phyloP scores from a whole-genome alignment of 1,140 invertebrate species.

The Drosophila parvula region DNA sequence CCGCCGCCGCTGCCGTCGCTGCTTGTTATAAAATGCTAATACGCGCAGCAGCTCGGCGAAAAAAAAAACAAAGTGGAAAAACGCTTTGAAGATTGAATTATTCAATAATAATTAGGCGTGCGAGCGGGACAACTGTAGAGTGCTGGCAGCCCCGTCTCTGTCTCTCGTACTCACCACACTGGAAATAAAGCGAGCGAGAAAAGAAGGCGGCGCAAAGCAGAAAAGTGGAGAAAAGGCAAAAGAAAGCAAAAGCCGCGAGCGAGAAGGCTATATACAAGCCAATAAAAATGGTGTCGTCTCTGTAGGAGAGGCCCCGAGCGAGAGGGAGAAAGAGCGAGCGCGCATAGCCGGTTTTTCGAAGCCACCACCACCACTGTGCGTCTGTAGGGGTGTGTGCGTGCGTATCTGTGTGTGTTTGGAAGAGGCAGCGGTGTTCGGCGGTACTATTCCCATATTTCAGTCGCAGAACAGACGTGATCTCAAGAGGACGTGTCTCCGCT shows the following conservation, averaged over 20 bases:
- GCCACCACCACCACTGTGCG: constrained; percentile 55
- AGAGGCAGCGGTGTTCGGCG: constrained; percentile 34
- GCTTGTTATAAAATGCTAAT: constrained; percentile 83
- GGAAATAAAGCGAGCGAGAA: constrained; percentile 59
- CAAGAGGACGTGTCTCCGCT: constrained; percentile 78
- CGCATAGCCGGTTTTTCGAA: constrained; percentile 53
- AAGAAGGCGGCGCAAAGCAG: constrained; percentile 74
- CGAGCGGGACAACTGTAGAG: constrained; percentile 35
- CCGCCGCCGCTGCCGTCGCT: constrained; percentile 48
- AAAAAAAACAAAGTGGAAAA: constrained; percentile 57
- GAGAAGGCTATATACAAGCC: constrained; percentile 51
- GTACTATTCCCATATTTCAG: constrained; percentile 55
- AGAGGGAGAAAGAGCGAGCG: constrained; percentile 38
- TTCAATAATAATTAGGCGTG: constrained; percentile 82
- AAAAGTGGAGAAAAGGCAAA: constrained; percentile 46
- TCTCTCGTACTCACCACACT: constrained; percentile 72
- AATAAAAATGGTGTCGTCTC: constrained; percentile 79
- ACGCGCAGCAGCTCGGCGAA: constrained; percentile 65
- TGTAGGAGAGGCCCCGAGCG: constrained; percentile 1
- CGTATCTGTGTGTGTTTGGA: constrained; percentile 23
- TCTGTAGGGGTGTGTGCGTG: constrained; percentile 4
- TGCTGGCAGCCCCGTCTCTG: constrained; percentile 6
- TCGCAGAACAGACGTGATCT: constrained; percentile 84
- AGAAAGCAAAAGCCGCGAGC: constrained; percentile 42
- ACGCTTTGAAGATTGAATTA: constrained; percentile 80